Evolutionary conservation across 2,797 vertebrate genomes (phyloP).

Genomic region (Pelochelys cantorii): DNA sequence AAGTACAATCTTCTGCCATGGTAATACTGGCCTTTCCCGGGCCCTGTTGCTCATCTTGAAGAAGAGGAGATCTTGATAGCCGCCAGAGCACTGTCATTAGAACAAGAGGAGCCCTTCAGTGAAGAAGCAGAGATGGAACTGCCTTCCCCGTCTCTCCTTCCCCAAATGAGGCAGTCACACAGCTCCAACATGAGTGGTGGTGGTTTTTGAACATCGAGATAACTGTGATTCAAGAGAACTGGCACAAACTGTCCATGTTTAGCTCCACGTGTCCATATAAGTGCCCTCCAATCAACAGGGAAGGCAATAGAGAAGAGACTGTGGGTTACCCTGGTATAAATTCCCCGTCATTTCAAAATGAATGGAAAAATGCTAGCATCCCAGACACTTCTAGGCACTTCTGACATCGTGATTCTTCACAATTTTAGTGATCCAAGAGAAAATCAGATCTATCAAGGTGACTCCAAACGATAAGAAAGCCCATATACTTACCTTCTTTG

Average conservation of each 20-base stretch:
- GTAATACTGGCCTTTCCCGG: background rate
- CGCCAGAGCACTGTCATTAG: background rate
- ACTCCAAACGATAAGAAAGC: too few relatives aligned
- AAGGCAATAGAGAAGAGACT: background rate
- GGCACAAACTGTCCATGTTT: background rate
- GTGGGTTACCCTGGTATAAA: background rate
- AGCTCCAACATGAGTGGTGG: background rate
- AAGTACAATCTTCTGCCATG: background rate
- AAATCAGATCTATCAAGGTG: background rate
- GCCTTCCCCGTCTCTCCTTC: background rate
- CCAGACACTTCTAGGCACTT: background rate
- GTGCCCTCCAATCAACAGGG: background rate
- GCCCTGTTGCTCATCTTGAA: background rate
- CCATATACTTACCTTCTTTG: background rate
- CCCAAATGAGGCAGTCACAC: background rate
- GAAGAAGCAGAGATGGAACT: background rate
- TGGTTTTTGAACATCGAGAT: background rate
- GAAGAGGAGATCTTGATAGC: too few relatives aligned
- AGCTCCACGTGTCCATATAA: background rate
- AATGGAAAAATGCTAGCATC: background rate
- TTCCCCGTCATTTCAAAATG: background rate
- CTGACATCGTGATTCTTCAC: background rate
- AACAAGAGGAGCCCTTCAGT: background rate
- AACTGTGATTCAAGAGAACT: background rate
- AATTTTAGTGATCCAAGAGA: background rate